Evolutionary conservation across 2,113 vertebrate genomes (phyloP).

Genomic region (Cathartes aura): DNA sequence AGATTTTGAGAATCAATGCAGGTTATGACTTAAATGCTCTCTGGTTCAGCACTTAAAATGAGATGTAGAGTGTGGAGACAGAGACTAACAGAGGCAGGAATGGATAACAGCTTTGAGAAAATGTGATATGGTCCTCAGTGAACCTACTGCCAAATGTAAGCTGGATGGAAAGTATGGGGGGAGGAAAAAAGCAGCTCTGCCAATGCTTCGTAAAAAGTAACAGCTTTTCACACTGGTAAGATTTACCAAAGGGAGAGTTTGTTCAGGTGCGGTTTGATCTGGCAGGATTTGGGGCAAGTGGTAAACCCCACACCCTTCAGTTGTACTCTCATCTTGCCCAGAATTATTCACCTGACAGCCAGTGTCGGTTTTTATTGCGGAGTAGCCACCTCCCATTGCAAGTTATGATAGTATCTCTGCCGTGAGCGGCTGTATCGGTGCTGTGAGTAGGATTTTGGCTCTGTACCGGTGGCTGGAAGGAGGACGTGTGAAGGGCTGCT

Average conservation of each 20-base stretch:
- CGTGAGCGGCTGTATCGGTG: background rate
- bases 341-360: background rate
- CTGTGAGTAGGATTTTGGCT: background rate
- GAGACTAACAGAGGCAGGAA: background rate
- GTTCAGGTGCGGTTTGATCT: background rate
- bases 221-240: background rate
- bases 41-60: background rate
- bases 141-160: background rate
- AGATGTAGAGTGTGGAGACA: background rate
- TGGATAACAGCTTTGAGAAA: background rate
- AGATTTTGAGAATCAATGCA: constrained; percentile 50
- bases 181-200: background rate
- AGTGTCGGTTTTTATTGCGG: background rate
- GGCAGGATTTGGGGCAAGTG: background rate
- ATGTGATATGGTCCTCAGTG: background rate
- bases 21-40: background rate
- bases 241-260: background rate
- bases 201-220: background rate
- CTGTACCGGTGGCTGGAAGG: background rate
- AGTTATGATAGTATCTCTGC: background rate
- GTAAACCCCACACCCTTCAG: background rate
- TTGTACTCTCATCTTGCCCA: background rate
- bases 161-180: background rate
- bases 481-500: background rate
- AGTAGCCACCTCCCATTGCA: background rate